phyloP scores from a whole-genome alignment of 2,113 vertebrate species.

The Puffinus mauretanicus region DNA sequence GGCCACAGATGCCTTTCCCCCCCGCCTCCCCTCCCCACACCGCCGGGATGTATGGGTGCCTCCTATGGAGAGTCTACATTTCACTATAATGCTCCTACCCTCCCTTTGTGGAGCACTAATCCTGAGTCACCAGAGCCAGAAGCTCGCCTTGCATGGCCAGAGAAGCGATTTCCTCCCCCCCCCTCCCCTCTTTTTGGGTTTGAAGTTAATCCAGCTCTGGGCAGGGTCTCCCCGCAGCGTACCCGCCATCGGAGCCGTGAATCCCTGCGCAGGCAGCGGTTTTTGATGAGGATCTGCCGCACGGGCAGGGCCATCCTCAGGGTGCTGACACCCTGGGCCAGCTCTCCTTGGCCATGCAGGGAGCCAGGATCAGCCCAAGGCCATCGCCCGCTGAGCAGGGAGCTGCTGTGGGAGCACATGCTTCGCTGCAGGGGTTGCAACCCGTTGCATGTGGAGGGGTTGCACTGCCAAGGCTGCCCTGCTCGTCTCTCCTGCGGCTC shows the following conservation, averaged over 20 bases:
- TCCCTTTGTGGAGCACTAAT: constrained; percentile 54
- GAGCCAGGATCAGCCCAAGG: not conserved
- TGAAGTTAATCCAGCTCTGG: constrained; percentile 44
- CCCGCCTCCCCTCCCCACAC: not conserved
- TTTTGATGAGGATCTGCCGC: not conserved
- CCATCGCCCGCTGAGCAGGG: not conserved
- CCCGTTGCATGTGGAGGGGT: not conserved
- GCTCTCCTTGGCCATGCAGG: not conserved
- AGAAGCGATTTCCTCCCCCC: not conserved
- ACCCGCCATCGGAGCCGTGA: not conserved
- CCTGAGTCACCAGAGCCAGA: constrained; percentile 35
- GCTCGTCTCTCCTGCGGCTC: not conserved
- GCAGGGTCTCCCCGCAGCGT: not conserved
- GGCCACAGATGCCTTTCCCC: not conserved
- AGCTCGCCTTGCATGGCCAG: not conserved
- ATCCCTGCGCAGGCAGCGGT: rapidly evolving
- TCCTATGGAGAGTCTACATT: constrained; percentile 54
- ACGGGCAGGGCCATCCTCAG: not conserved
- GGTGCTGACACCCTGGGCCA: not conserved
- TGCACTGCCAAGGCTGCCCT: not conserved
- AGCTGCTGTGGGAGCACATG: rapidly evolving
- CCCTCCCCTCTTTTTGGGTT: not conserved
- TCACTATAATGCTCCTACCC: constrained; percentile 26
- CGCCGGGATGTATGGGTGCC: constrained; percentile 1
- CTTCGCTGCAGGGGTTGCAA: not conserved